These are phyloP conservation scores for Orthochromis malagaraziensis DNA, from an alignment of 2,113 vertebrate species.

Conservation along the genomic window DNA sequence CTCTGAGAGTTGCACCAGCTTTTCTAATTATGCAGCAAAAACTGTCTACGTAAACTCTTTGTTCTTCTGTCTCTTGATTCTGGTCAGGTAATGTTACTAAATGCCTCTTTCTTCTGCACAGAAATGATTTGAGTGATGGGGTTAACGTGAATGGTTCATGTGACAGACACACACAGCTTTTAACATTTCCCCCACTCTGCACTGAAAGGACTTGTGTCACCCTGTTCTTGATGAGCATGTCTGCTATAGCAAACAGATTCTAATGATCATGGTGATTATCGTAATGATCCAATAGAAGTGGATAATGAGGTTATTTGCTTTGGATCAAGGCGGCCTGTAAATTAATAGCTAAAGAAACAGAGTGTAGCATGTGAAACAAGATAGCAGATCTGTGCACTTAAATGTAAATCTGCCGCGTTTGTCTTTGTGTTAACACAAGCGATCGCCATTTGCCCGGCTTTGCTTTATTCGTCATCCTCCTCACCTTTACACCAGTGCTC, in stretches of 20 bases:
- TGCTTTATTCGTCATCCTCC: neutral
- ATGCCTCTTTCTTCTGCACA: conserved; percentile 4
- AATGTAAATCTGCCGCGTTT: neutral
- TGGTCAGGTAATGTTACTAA: conserved; percentile 25
- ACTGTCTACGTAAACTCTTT: conserved; percentile 46
- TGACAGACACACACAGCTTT: neutral
- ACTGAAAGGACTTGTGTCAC: conserved; percentile 24
- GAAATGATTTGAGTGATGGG: conserved; percentile 9
- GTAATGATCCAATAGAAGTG: conserved; percentile 66
- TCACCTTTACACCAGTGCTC: neutral
- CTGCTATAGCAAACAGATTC: conserved; percentile 57
- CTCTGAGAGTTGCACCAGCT: conserved; percentile 23
- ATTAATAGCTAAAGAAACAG: conserved; percentile 38
- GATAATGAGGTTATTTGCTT: conserved; percentile 71
- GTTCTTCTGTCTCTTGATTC: conserved; percentile 37
- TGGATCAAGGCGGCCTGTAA: conserved; percentile 57
- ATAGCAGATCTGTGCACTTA: conserved; percentile 3
- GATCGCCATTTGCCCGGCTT: neutral
- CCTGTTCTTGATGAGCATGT: conserved; percentile 46
- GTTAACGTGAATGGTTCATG: conserved; percentile 6
- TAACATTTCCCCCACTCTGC: neutral
- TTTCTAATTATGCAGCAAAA: conserved; percentile 57
- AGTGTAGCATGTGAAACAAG: conserved; percentile 16
- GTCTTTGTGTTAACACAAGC: neutral
- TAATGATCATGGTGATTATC: conserved; percentile 71